phyloP scores from a whole-genome alignment of 1,140 invertebrate species.

The Macrostomum lignano region DNA sequence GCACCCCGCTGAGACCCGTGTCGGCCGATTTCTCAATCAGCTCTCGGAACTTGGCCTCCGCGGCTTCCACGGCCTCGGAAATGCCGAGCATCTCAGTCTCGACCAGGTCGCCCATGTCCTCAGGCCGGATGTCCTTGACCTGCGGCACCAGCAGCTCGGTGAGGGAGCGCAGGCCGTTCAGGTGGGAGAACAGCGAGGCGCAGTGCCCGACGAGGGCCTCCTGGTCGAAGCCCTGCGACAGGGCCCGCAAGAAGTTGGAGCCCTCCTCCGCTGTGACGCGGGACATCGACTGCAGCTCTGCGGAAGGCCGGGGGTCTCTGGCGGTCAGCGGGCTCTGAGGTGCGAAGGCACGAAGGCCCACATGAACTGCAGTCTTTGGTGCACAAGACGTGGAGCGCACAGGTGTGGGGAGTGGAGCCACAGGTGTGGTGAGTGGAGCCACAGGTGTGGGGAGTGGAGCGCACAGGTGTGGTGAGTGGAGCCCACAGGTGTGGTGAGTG shows the following conservation, averaged over 20 bases:
- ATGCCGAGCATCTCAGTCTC: constrained; percentile 61
- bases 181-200: constrained; percentile 3
- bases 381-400: too few relatives aligned
- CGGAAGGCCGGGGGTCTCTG: background rate
- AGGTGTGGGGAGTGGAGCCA: too few relatives aligned
- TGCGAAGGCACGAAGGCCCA: too few relatives aligned
- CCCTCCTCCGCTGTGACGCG: constrained; percentile 2
- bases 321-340: too few relatives aligned
- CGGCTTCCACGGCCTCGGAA: constrained; percentile 36
- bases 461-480: too few relatives aligned
- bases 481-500: too few relatives aligned
- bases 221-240: background rate
- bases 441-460: too few relatives aligned
- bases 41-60: constrained; percentile 35
- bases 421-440: too few relatives aligned
- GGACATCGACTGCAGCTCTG: constrained; percentile 3
- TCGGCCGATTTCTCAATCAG: constrained; percentile 54
- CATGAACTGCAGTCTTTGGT: too few relatives aligned
- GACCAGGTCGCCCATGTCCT: constrained; percentile 38
- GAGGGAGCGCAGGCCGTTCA: too few relatives aligned
- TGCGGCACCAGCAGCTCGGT: constrained; percentile 24
- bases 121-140: constrained; percentile 22
- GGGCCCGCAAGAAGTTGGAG: background rate
- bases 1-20: constrained; percentile 58
- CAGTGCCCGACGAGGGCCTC: background rate